Percentiles rank a stretch among this genome's conserved stretches.
phyloP scores from a whole-genome alignment of 2,888 invertebrate species.

The Thysanoteuthis rhombus region DNA sequence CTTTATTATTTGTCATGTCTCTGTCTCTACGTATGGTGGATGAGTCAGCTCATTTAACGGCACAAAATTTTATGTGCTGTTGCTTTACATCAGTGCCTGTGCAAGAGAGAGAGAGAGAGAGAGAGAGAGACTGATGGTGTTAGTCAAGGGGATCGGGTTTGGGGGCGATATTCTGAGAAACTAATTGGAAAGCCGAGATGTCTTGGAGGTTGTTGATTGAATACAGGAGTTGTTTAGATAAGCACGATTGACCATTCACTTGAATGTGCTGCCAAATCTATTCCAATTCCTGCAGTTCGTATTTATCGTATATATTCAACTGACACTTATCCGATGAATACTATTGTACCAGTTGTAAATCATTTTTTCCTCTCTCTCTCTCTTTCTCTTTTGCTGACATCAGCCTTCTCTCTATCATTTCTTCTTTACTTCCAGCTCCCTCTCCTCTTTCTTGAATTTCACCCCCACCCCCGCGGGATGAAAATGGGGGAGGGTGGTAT shows the following conservation, averaged over 20 bases:
- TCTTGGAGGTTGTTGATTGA: conserved; percentile 12
- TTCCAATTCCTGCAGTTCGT: conserved; percentile 12
- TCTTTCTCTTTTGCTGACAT: background rate
- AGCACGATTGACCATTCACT: background rate
- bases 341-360: background rate
- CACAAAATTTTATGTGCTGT: background rate
- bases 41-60: background rate
- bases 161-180: too few relatives aligned
- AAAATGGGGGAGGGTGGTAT: too few relatives aligned
- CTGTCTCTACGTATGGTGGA: background rate
- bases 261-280: conserved; percentile 12
- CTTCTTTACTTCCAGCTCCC: background rate
- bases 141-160: background rate
- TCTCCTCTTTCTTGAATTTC: too few relatives aligned
- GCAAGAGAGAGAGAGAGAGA: too few relatives aligned
- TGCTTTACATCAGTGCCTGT: background rate
- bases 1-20: background rate
- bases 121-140: background rate
- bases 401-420: background rate
- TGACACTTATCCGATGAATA: background rate
- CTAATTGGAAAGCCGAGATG: background rate
- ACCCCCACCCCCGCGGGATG: too few relatives aligned
- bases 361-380: background rate
- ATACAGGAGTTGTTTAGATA: background rate
- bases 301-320: background rate